Evolutionary conservation across 2,888 invertebrate species (phyloP), one percentile per base, ranked within the genome.

Genomic region (Conus canariensis): DNA sequence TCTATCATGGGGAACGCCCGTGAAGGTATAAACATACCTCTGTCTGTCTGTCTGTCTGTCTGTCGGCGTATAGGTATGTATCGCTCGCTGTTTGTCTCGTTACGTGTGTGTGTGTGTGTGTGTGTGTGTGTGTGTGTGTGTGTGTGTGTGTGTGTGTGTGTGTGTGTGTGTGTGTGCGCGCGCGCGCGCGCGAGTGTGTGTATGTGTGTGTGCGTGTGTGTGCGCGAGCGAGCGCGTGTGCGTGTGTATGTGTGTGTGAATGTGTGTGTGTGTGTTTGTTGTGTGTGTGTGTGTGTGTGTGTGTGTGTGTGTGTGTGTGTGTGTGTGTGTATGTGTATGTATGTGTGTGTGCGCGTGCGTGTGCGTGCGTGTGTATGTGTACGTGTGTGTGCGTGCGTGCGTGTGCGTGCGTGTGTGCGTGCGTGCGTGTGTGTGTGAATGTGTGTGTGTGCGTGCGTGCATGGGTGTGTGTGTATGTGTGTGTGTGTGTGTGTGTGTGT

Each of bases 141-240:
- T 7, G 70, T 70, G 70, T 70, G 70, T 30, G 30, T 30, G n/a
- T n/a, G 70, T 6, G 77, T 6, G 10, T 45, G 30, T 4, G 77
- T 77, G 77, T 7, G 30, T 6, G 77, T 45, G 77, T 45, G 7
- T 30, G 77, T 77, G 77, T 77, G 30, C 0, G 77, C 45, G 77
- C 45, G 77, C 58, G 82, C 58, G 82, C 45, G 82, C 45, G 82
- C 45, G 82, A 56, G 82, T 82, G 82, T 82, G 82, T 82, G 82
- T 56, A 45, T 82, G 82, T 82, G 82, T 82, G 82, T 82, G 56
- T 82, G 82, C 45, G 56, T 56, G 82, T 82, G 82, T 82, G 60
- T 60, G n/a, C n/a, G n/a, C n/a, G n/a, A n/a, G n/a, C n/a, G n/a
- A n/a, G n/a, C n/a, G 82, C 7, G 82, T 82, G 82, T 56, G 56